phyloP scores from a whole-genome alignment of 2,797 vertebrate species.

The Takifugu ocellatus region DNA sequence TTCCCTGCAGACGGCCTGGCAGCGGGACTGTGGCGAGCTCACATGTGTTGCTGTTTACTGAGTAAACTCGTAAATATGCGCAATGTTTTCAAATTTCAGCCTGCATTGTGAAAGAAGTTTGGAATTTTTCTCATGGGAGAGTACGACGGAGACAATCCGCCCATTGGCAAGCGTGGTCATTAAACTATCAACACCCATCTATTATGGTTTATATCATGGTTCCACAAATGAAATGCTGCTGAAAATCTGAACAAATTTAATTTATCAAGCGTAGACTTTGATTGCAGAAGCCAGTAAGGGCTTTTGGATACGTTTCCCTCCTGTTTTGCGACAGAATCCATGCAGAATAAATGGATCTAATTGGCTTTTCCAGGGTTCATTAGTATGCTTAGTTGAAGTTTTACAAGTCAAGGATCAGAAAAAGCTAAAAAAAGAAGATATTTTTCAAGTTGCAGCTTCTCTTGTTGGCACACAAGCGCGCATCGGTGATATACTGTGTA shows the following conservation, averaged over 20 bases:
- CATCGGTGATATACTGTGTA: slow-evolving; percentile 89
- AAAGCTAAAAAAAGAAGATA: not conserved
- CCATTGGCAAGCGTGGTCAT: slow-evolving; percentile 40
- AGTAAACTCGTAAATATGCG: slow-evolving; percentile 20
- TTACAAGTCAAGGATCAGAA: not conserved
- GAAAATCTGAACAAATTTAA: slow-evolving; percentile 37
- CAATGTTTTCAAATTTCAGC: slow-evolving; percentile 36
- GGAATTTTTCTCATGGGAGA: slow-evolving; percentile 63
- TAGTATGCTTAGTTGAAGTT: not conserved
- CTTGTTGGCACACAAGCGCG: slow-evolving; percentile 84
- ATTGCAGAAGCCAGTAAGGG: not conserved
- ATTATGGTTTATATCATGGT: slow-evolving; percentile 55
- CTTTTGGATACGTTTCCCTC: no score
- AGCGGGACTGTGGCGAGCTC: not conserved
- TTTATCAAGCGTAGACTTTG: slow-evolving; percentile 6
- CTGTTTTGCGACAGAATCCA: not conserved
- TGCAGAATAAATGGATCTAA: not conserved
- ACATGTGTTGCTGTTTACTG: slow-evolving; percentile 12
- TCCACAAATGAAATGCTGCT: slow-evolving; percentile 32
- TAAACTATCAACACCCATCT: slow-evolving; percentile 58
- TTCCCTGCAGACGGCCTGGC: no score
- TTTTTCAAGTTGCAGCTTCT: slow-evolving; percentile 63
- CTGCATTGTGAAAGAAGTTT: slow-evolving; percentile 53
- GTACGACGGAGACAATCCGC: slow-evolving; percentile 51
- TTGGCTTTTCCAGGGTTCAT: not conserved